phyloP scores from a whole-genome alignment of 2,113 vertebrate genomes.

The western clawed frog (Xenopus tropicalis) region UCB_Xtro_10.0 CM004449.2:114237001-114237500 shows the following conservation, averaged over 20 bases:
- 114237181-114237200: not conserved
- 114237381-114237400: not conserved
- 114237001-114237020: slow-evolving; percentile 58
- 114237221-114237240: not conserved
- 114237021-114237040: slow-evolving; percentile 63
- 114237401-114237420: not conserved
- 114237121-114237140: not conserved
- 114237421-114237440: not conserved
- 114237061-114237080: slow-evolving; percentile 48
- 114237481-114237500: not conserved
- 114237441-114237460: slow-evolving; percentile 28
- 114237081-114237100: slow-evolving; percentile 43
- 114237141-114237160: not conserved
- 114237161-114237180: not conserved
- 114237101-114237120: not conserved
- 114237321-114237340: not conserved
- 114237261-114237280: no score
- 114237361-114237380: not conserved
- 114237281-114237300: not conserved
- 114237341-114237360: not conserved
- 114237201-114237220: slow-evolving; percentile 4
- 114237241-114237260: no score
- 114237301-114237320: slow-evolving; percentile 40
- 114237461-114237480: not conserved
- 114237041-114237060: slow-evolving; percentile 61